Conservation (phyloP, 2,888 invertebrate genomes). For the Pandemis heparana region DNA sequence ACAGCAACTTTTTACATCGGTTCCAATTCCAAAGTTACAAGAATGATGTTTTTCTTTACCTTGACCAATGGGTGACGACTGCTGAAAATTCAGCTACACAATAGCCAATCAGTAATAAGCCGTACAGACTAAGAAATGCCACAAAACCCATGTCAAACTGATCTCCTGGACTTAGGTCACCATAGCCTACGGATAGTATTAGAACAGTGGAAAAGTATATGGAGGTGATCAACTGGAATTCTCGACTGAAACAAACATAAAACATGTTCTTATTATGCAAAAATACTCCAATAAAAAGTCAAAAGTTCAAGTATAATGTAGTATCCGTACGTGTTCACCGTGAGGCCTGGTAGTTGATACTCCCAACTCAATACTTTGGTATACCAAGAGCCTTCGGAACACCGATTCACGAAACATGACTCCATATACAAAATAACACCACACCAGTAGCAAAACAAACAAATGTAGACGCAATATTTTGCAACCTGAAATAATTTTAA, state of each 20-base stretch:
- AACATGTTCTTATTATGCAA: too few relatives aligned
- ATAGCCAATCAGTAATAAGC: slow-evolving; percentile 79
- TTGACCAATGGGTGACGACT: slow-evolving; percentile 78
- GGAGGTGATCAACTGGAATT: slow-evolving; percentile 70
- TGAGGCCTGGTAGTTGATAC: slow-evolving; percentile 49
- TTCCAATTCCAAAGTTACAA: neutral
- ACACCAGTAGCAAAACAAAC: slow-evolving; percentile 80
- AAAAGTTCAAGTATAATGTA: neutral
- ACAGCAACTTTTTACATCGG: neutral
- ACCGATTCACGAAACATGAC: slow-evolving; percentile 79
- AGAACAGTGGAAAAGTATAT: slow-evolving; percentile 79
- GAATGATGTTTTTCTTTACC: slow-evolving; percentile 17
- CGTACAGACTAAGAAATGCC: slow-evolving; percentile 77
- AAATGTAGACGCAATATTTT: slow-evolving; percentile 78
- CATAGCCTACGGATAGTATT: slow-evolving; percentile 77
- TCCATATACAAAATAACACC: slow-evolving; percentile 82
- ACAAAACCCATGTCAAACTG: slow-evolving; percentile 75
- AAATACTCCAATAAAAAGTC: neutral
- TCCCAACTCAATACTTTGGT: slow-evolving; percentile 67
- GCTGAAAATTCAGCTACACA: slow-evolving; percentile 83
- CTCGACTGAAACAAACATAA: slow-evolving; percentile 58
- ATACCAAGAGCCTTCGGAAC: slow-evolving; percentile 82
- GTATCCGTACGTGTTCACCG: slow-evolving; percentile 57
- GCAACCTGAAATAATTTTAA: slow-evolving; percentile 60
- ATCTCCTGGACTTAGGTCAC: slow-evolving; percentile 78